Percentiles rank a stretch among this genome's conserved stretches.
These are phyloP conservation scores for Myotis myotis DNA, from an alignment of 2,797 vertebrate genomes.

Conservation along the genomic window DNA sequence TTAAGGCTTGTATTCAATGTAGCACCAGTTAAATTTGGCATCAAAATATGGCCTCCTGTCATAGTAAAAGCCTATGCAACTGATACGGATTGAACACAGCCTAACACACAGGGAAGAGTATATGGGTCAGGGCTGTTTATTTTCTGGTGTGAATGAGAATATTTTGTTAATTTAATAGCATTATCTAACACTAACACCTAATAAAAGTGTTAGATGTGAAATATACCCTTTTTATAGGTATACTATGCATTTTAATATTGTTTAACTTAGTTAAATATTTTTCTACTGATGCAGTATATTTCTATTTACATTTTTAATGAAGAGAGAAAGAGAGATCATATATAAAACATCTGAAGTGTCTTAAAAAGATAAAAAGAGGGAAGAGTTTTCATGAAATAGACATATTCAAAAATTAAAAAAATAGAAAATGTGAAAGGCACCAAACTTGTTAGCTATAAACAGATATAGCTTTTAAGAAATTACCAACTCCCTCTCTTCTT, in stretches of 20 bases:
- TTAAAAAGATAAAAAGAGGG: background rate
- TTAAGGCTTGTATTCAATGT: slow-evolving; percentile 57
- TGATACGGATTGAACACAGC: background rate
- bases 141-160: slow-evolving; percentile 12
- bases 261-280: slow-evolving; percentile 56
- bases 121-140: background rate
- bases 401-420: background rate
- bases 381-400: background rate
- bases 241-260: slow-evolving; percentile 55
- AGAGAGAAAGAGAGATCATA: background rate
- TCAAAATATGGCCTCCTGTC: slow-evolving; percentile 46
- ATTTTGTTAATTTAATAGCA: slow-evolving; percentile 64
- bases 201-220: slow-evolving; percentile 54
- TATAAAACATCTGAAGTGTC: background rate
- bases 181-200: slow-evolving; percentile 42
- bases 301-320: slow-evolving; percentile 49
- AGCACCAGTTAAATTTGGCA: slow-evolving; percentile 59
- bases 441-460: background rate
- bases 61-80: slow-evolving; percentile 6
- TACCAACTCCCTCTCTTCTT: background rate
- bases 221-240: slow-evolving; percentile 55
- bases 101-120: background rate
- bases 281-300: slow-evolving; percentile 32
- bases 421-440: background rate
- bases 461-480: background rate